These are phyloP conservation scores for Gallinago paraguaiae DNA, from an alignment of 2,113 vertebrate species.

Conservation along the genomic window DNA sequence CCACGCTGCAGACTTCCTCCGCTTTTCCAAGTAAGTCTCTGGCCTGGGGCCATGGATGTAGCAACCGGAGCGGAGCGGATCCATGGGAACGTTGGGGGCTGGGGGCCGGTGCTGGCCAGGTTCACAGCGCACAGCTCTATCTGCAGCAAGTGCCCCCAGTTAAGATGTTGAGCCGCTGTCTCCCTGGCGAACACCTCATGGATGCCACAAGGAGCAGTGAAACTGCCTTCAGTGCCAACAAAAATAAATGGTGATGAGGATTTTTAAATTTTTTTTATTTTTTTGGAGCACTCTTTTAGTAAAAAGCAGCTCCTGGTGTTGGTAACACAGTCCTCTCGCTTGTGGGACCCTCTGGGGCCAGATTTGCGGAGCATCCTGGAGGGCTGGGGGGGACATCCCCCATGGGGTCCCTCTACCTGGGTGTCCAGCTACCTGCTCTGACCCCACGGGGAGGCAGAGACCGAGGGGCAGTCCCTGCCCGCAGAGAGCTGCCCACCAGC, in stretches of 20 bases:
- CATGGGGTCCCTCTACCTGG: neutral
- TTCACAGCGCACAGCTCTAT: neutral
- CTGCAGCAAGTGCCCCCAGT: neutral
- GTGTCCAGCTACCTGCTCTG: neutral
- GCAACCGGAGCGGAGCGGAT: neutral
- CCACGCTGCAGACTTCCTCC: neutral
- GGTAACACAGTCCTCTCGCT: accelerated
- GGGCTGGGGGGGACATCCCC: neutral
- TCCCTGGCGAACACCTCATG: neutral
- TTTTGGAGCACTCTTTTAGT: neutral
- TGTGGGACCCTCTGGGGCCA: neutral
- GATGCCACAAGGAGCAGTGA: accelerated
- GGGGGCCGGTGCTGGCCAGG: neutral
- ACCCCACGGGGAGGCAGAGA: neutral
- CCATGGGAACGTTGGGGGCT: slow-evolving; percentile 26
- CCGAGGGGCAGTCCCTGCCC: neutral
- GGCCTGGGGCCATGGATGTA: neutral
- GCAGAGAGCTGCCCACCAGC: neutral
- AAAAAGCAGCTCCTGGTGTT: neutral
- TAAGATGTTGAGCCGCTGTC: accelerated
- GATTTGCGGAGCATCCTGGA: neutral
- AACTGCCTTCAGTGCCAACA: neutral
- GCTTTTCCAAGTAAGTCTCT: slow-evolving; percentile 49
- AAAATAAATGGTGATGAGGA: neutral
- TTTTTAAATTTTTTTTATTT: neutral